phyloP scores from a whole-genome alignment of 2,797 vertebrate species.

The Rousettus madagascariensis region DNA sequence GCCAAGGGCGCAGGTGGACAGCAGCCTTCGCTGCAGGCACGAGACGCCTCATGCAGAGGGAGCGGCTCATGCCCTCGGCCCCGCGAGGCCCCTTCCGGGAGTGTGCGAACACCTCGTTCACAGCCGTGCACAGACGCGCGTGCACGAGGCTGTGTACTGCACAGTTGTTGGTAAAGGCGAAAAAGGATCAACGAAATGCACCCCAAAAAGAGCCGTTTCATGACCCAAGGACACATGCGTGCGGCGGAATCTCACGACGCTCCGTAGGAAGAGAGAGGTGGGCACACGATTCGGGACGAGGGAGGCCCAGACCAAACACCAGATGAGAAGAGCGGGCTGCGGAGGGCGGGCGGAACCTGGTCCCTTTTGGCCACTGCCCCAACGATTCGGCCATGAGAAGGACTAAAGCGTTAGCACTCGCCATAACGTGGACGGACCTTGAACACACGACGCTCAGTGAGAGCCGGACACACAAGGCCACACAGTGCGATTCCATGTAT shows the following conservation, averaged over 20 bases:
- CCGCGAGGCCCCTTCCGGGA: background rate
- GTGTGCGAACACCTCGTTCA: background rate
- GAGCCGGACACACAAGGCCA: background rate
- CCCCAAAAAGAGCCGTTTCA: background rate
- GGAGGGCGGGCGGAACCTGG: background rate
- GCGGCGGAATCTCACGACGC: background rate
- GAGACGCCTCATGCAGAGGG: background rate
- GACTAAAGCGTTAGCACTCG: background rate
- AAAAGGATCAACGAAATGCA: background rate
- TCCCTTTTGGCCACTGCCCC: background rate
- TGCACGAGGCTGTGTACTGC: background rate
- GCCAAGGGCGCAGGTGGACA: background rate
- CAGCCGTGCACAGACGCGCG: background rate
- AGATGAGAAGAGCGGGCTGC: background rate
- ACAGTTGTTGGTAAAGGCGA: background rate
- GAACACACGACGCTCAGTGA: background rate
- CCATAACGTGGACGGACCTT: background rate
- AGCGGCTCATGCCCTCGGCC: no score
- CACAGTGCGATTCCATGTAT: background rate
- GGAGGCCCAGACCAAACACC: background rate
- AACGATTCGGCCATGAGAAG: background rate
- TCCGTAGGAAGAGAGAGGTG: background rate
- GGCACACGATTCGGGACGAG: background rate
- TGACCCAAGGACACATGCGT: background rate
- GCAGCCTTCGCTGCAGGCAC: background rate